Evolutionary conservation across 2,113 vertebrate species (phyloP).

Genomic region (Tychaedon coryphoeus): DNA sequence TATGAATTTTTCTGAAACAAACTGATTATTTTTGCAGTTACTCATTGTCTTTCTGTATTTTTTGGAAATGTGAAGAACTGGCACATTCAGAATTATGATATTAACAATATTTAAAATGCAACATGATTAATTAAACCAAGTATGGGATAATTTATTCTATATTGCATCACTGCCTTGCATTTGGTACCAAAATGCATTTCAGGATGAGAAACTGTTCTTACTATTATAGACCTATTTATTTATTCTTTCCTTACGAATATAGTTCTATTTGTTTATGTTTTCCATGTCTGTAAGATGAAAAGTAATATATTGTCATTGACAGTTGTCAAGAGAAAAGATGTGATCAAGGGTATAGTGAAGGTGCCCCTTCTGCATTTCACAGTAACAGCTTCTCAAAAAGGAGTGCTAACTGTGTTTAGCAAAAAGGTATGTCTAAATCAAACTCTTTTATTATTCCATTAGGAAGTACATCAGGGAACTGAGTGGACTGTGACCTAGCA

Average conservation of each 20-base stretch:
- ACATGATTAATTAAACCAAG: not conserved
- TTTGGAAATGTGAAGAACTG: not conserved
- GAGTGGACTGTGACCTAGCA: not conserved
- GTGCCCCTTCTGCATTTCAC: conserved; percentile 67
- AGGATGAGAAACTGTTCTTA: not conserved
- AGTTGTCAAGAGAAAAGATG: conserved; percentile 72
- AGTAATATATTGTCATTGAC: conserved; percentile 8
- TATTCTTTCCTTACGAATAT: not conserved
- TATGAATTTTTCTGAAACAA: not conserved
- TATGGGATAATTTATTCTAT: not conserved
- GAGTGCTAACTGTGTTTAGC: conserved; percentile 70
- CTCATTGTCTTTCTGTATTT: not conserved
- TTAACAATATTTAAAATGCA: not conserved
- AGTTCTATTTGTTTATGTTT: not conserved
- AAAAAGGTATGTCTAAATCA: conserved; percentile 67
- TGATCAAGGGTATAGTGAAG: conserved; percentile 70
- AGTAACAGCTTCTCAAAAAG: conserved; percentile 73
- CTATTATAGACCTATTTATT: not conserved
- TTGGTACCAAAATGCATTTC: not conserved
- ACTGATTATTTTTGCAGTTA: not conserved
- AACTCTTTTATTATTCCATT: not conserved
- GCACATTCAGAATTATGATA: not conserved
- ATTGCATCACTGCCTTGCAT: not conserved
- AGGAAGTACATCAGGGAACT: not conserved
- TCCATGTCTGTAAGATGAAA: not conserved